Conservation (phyloP, 2,888 invertebrate genomes). For the Microctonus aethiopoides region DNA sequence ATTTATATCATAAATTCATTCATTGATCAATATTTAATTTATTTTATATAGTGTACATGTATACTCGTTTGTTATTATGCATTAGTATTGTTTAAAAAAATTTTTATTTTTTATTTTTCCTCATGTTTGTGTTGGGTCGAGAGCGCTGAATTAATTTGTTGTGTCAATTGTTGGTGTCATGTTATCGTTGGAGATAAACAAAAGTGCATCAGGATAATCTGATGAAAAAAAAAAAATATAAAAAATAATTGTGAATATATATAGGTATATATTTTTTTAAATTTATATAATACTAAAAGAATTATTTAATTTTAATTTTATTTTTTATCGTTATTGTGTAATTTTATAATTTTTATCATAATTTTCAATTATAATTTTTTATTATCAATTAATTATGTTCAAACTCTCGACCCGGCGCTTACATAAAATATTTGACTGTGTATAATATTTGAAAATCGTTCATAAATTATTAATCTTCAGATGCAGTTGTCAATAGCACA, state of each 20-base stretch:
- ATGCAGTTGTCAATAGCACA: background rate
- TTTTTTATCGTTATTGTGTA: background rate
- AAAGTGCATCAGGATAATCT: background rate
- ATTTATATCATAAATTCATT: background rate
- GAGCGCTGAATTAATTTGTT: background rate
- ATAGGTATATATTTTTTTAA: background rate
- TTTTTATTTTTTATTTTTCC: background rate
- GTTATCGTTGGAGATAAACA: slow-evolving; percentile 11
- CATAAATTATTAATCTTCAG: slow-evolving; percentile 7
- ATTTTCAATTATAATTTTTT: background rate
- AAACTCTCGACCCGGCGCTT: slow-evolving; percentile 21
- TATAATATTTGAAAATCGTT: background rate
- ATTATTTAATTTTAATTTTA: no score
- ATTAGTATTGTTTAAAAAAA: no score
- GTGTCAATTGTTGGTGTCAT: background rate
- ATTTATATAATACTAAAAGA: no score
- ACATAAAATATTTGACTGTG: background rate
- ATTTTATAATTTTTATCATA: background rate
- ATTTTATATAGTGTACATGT: no score
- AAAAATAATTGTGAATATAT: background rate
- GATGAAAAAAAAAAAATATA: background rate
- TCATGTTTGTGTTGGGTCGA: background rate
- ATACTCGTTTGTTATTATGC: no score
- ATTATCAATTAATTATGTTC: no score
- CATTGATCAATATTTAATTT: background rate